These are phyloP conservation scores for Frankliniella fusca DNA, from an alignment of 2,888 invertebrate species.

Conservation along the genomic window DNA sequence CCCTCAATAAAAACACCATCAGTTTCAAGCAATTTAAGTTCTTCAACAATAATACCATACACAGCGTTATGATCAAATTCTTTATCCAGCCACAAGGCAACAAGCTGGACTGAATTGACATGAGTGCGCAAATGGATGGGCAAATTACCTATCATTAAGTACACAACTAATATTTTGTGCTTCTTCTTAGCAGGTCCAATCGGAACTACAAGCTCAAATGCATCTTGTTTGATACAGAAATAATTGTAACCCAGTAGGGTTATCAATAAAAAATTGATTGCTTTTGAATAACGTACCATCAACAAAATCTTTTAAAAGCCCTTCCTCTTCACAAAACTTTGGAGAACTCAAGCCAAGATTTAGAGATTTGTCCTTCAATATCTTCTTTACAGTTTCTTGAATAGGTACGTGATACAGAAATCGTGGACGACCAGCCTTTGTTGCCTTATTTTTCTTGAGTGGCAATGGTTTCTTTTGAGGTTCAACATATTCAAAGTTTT, in stretches of 20 bases:
- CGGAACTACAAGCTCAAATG: slow-evolving; percentile 38
- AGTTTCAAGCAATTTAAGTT: slow-evolving; percentile 37
- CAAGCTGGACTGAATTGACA: slow-evolving; percentile 28
- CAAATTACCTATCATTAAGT: background rate
- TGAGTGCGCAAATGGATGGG: slow-evolving; percentile 32
- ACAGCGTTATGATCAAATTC: slow-evolving; percentile 37
- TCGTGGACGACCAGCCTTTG: background rate
- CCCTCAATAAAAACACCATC: slow-evolving; percentile 31
- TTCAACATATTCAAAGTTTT: background rate
- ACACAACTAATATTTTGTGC: background rate
- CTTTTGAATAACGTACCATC: slow-evolving; percentile 39
- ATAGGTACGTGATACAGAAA: slow-evolving; percentile 37
- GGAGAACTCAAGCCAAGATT: slow-evolving; percentile 29
- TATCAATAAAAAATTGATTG: slow-evolving; percentile 39
- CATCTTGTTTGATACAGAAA: slow-evolving; percentile 38
- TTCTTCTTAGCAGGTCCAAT: background rate
- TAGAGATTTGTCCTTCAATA: slow-evolving; percentile 37
- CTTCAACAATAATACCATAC: slow-evolving; percentile 37
- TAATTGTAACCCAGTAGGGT: slow-evolving; percentile 37
- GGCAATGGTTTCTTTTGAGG: background rate
- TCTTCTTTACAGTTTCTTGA: slow-evolving; percentile 35
- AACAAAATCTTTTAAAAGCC: slow-evolving; percentile 39
- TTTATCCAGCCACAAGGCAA: slow-evolving; percentile 35
- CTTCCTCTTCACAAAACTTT: slow-evolving; percentile 21
- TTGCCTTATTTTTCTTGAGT: background rate